Percentiles rank a stretch among this genome's conserved stretches.
phyloP scores from a whole-genome alignment of 2,888 invertebrate genomes.

The Nomada ruficornis region DNA sequence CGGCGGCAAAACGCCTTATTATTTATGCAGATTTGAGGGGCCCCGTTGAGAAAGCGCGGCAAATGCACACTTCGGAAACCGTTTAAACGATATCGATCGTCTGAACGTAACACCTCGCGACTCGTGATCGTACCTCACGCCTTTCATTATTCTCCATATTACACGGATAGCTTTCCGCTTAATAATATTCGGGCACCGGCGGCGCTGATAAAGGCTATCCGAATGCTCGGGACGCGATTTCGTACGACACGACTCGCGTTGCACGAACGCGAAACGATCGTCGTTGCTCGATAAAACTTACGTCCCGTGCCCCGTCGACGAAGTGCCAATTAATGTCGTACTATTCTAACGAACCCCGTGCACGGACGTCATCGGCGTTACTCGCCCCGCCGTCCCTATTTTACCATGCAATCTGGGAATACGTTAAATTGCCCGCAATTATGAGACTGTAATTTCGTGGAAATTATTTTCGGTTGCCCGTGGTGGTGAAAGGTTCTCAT shows the following conservation, averaged over 20 bases:
- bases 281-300: slow-evolving; percentile 37
- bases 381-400: not conserved
- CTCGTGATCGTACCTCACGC: slow-evolving; percentile 27
- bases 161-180: slow-evolving; percentile 63
- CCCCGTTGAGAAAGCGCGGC: slow-evolving; percentile 2
- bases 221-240: slow-evolving; percentile 22
- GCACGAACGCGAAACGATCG: slow-evolving; percentile 44
- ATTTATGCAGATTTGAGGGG: slow-evolving; percentile 19
- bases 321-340: slow-evolving; percentile 47
- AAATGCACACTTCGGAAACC: slow-evolving; percentile 19
- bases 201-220: slow-evolving; percentile 54
- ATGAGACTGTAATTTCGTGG: not conserved
- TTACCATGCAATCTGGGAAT: not conserved
- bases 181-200: slow-evolving; percentile 41
- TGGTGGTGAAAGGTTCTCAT: not conserved
- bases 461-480: not conserved
- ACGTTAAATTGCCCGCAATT: not conserved
- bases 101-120: slow-evolving; percentile 35
- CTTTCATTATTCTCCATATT: slow-evolving; percentile 64
- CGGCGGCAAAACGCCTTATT: slow-evolving; percentile 26
- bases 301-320: slow-evolving; percentile 17
- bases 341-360: slow-evolving; percentile 3
- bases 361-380: not conserved
- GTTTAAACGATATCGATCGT: slow-evolving; percentile 36
- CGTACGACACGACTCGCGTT: slow-evolving; percentile 27